A percentile compares a stretch with the other conserved stretches of the same genome.
phyloP scores from a whole-genome alignment of 2,113 vertebrate species.

The Nymphicus hollandicus region DNA sequence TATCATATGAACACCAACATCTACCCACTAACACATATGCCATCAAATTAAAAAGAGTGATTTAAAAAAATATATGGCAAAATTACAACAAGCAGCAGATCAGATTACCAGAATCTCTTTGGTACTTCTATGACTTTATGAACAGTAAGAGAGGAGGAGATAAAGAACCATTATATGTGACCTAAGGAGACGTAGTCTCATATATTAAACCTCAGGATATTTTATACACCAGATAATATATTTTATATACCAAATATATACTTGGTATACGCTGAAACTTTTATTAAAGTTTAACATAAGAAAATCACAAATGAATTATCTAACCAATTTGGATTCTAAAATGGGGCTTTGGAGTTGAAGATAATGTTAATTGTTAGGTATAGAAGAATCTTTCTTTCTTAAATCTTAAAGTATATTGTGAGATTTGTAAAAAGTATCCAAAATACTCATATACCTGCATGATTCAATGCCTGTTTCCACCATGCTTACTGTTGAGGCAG shows the following conservation, averaged over 20 bases:
- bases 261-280: not conserved
- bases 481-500: not conserved
- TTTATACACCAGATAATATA: not conserved
- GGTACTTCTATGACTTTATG: not conserved
- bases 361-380: not conserved
- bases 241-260: not conserved
- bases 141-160: not conserved
- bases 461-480: not conserved
- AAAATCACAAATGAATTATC: not conserved
- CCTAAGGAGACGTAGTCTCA: not conserved
- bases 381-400: not conserved
- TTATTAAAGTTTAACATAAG: not conserved
- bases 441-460: conserved; percentile 26
- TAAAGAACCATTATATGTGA: not conserved
- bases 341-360: not conserved
- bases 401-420: not conserved
- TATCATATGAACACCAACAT: not conserved
- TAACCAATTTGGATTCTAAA: not conserved
- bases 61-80: not conserved
- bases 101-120: not conserved
- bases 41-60: not conserved
- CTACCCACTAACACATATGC: not conserved
- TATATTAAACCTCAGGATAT: not conserved
- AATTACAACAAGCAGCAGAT: not conserved
- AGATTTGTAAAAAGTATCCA: not conserved